phyloP scores from a whole-genome alignment of 1,140 invertebrate species.

The Meloidogyne exigua region DNA sequence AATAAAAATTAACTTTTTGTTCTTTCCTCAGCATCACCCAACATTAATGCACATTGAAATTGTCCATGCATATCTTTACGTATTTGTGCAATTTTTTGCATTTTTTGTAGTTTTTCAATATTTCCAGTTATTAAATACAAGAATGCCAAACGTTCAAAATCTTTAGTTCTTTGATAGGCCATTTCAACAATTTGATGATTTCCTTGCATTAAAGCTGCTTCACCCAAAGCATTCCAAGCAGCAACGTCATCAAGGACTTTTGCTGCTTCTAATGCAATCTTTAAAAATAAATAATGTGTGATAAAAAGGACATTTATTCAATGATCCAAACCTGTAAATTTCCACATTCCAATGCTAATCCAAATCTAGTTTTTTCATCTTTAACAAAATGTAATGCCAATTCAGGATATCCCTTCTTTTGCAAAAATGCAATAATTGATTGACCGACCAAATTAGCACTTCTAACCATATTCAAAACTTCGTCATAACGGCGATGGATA shows the following conservation, averaged over 20 bases:
- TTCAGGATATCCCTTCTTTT: constrained; percentile 99
- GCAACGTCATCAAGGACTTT: constrained; percentile 85
- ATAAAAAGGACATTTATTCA: too few relatives aligned
- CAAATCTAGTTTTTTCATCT: constrained; percentile 94
- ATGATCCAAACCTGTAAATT: constrained; percentile 81
- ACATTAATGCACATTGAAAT: constrained; percentile 86
- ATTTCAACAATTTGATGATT: constrained; percentile 79
- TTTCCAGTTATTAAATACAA: constrained; percentile 97
- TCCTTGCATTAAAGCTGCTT: constrained; percentile 80
- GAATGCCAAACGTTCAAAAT: constrained; percentile 97
- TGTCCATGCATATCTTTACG: constrained; percentile 91
- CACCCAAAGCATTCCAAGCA: constrained; percentile 94
- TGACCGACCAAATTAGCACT: constrained; percentile 94
- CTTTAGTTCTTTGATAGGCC: constrained; percentile 98
- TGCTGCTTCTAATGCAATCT: constrained; percentile 79
- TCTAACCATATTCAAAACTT: constrained; percentile 91
- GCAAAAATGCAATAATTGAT: constrained; percentile 96
- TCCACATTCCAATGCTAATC: constrained; percentile 91
- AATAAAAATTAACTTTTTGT: constrained; percentile 73
- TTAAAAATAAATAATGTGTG: too few relatives aligned
- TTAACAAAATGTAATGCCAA: constrained; percentile 99
- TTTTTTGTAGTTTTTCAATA: constrained; percentile 92
- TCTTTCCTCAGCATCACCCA: constrained; percentile 87
- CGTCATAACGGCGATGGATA: constrained; percentile 93
- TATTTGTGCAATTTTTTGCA: constrained; percentile 98